Percentiles rank a stretch among this genome's conserved stretches.
These are phyloP conservation scores for Drosophila bunnanda DNA, from an alignment of 2,888 invertebrate species.

Conservation along the genomic window DNA sequence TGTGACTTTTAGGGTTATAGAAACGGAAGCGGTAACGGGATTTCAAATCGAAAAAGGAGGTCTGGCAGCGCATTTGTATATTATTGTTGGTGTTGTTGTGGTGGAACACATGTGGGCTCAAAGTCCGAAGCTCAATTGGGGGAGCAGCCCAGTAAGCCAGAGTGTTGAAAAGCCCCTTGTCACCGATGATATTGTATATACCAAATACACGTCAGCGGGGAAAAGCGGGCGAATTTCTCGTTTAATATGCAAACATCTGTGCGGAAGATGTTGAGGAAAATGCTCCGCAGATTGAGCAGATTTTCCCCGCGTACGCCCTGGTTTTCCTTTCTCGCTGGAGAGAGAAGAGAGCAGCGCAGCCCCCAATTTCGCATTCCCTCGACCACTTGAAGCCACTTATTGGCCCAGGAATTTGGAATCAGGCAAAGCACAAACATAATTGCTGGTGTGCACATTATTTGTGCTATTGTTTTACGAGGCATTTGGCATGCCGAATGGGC, in stretches of 20 bases:
- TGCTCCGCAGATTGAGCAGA: constrained; percentile 25
- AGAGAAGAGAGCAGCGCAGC: not conserved
- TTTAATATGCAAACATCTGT: constrained; percentile 54
- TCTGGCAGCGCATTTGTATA: constrained; percentile 11
- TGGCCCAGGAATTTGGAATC: constrained; percentile 35
- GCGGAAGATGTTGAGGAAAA: constrained; percentile 44
- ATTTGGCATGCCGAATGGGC: constrained; percentile 42
- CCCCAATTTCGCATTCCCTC: constrained; percentile 8
- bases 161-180: constrained; percentile 47
- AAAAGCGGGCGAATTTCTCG: constrained; percentile 37
- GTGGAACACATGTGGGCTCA: constrained; percentile 29
- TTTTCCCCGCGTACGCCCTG: constrained; percentile 11
- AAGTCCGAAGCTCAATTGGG: constrained; percentile 40
- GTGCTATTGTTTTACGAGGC: constrained; percentile 28
- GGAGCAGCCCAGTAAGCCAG: constrained; percentile 21
- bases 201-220: constrained; percentile 14
- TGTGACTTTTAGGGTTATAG: not conserved
- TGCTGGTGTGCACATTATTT: constrained; percentile 39
- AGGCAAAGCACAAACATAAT: constrained; percentile 31
- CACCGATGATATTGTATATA: constrained; percentile 27
- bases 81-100: not conserved
- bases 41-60: constrained; percentile 17
- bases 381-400: constrained; percentile 40
- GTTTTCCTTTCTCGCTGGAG: constrained; percentile 18
- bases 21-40: constrained; percentile 8